Percentiles rank a stretch among this genome's conserved stretches.
phyloP scores from a whole-genome alignment of 2,888 invertebrate genomes.

The Temnothorax ravouxi region DNA sequence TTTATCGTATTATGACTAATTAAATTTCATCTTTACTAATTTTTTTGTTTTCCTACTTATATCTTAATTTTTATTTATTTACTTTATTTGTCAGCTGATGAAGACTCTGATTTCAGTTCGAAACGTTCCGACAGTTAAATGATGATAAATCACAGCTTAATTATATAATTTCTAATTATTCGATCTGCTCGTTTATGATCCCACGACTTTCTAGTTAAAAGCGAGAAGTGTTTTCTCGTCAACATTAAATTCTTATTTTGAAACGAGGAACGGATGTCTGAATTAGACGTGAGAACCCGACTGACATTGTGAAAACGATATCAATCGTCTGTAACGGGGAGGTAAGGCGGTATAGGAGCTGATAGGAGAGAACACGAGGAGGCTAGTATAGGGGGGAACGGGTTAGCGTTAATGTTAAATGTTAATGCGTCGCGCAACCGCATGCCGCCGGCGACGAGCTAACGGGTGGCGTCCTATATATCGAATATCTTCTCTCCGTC shows the following conservation, averaged over 20 bases:
- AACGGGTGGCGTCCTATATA: slow-evolving; percentile 69
- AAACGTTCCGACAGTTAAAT: too few relatives aligned
- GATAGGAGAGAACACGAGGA: not conserved
- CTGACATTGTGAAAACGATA: slow-evolving; percentile 14
- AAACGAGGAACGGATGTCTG: not conserved
- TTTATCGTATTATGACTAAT: too few relatives aligned
- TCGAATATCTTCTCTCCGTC: slow-evolving; percentile 66
- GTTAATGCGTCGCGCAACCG: slow-evolving; percentile 40
- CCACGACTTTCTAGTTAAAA: too few relatives aligned
- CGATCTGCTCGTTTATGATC: too few relatives aligned
- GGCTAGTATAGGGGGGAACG: not conserved
- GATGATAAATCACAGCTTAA: too few relatives aligned
- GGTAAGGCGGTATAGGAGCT: not conserved
- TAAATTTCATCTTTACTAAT: too few relatives aligned
- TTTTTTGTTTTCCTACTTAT: too few relatives aligned
- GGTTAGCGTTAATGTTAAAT: slow-evolving; percentile 31
- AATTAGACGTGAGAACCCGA: not conserved
- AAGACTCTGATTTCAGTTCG: too few relatives aligned
- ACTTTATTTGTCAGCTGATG: too few relatives aligned
- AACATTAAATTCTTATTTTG: not conserved
- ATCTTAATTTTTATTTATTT: too few relatives aligned
- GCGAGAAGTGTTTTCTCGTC: not conserved
- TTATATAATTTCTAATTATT: too few relatives aligned
- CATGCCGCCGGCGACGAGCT: slow-evolving; percentile 21
- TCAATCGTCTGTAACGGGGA: not conserved